A percentile compares a stretch with the other conserved stretches of the same genome.
phyloP scores from a whole-genome alignment of 2,888 invertebrate genomes.

The Tyria jacobaeae region DNA sequence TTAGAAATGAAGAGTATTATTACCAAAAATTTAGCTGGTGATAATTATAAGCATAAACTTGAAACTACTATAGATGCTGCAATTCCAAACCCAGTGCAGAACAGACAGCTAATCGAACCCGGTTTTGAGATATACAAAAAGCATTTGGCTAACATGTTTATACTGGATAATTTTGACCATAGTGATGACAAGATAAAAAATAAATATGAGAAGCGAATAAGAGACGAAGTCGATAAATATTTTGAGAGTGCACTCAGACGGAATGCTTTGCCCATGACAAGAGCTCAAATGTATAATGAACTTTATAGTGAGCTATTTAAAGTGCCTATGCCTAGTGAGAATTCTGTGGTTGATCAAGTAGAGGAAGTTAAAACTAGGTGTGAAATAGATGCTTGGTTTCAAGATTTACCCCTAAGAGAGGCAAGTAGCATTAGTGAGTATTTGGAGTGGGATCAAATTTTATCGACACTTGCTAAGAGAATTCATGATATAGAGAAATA shows the following conservation, averaged over 20 bases:
- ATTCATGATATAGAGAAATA: constrained; percentile 64
- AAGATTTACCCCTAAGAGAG: constrained; percentile 59
- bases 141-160: constrained; percentile 65
- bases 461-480: constrained; percentile 61
- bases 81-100: constrained; percentile 56
- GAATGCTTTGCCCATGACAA: constrained; percentile 57
- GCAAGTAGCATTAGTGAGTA: constrained; percentile 49
- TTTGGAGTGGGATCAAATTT: constrained; percentile 62
- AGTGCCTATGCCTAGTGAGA: constrained; percentile 63
- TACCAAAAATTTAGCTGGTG: constrained; percentile 57
- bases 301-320: constrained; percentile 64
- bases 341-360: constrained; percentile 59
- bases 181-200: constrained; percentile 57
- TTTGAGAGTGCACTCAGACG: constrained; percentile 57
- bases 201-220: constrained; percentile 61
- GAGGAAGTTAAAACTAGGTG: constrained; percentile 70
- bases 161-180: constrained; percentile 72
- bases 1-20: constrained; percentile 56
- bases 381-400: constrained; percentile 68
- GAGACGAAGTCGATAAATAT: constrained; percentile 60
- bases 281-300: constrained; percentile 65
- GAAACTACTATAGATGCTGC: constrained; percentile 64
- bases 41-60: constrained; percentile 63
- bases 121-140: constrained; percentile 71
- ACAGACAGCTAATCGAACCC: constrained; percentile 53